phyloP scores from a whole-genome alignment of 1,140 invertebrate species.

The Holotrichia oblita region DNA sequence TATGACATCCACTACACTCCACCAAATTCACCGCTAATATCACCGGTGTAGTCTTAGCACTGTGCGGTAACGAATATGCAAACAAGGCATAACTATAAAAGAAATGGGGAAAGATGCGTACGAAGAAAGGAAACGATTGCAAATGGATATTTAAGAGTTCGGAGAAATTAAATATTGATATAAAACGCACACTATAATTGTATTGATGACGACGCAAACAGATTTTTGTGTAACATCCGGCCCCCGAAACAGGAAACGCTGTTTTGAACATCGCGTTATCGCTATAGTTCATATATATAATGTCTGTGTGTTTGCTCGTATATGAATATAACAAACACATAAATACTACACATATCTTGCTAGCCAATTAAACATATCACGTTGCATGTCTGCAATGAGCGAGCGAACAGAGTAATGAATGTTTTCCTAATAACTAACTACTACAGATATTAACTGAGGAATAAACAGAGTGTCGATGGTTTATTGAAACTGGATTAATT shows the following conservation, averaged over 20 bases:
- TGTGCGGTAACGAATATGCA: background rate
- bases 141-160: conserved; percentile 13
- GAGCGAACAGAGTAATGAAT: background rate
- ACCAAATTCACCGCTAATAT: too few relatives aligned
- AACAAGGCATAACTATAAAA: background rate
- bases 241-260: background rate
- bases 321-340: background rate
- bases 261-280: conserved; percentile 16
- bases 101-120: background rate
- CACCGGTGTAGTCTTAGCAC: background rate
- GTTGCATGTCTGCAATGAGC: background rate
- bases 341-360: background rate
- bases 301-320: background rate
- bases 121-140: conserved; percentile 11
- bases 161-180: conserved; percentile 9
- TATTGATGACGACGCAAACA: conserved; percentile 10
- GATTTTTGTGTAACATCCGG: conserved; percentile 20
- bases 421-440: background rate
- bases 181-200: conserved; percentile 6
- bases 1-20: too few relatives aligned
- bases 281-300: background rate
- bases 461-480: too few relatives aligned
- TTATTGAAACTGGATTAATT: background rate
- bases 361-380: conserved; percentile 18
- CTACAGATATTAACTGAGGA: too few relatives aligned